Conservation (phyloP, 2,113 vertebrate species). For the Apistogramma diplotaenia region DNA sequence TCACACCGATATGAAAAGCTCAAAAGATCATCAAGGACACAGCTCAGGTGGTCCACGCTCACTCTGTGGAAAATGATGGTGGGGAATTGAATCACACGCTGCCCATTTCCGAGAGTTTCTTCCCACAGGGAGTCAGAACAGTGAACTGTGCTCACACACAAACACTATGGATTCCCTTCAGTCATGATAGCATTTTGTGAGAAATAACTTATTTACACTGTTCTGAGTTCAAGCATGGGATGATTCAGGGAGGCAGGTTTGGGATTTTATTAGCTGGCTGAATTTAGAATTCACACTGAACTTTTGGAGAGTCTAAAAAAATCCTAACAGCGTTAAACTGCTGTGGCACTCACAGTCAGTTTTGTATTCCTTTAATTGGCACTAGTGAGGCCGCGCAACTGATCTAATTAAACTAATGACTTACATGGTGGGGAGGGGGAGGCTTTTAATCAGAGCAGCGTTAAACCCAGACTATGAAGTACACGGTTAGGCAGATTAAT, state of each 20-base stretch:
- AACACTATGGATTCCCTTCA: not conserved
- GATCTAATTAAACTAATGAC: constrained; percentile 62
- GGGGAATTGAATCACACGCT: constrained; percentile 16
- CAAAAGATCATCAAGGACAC: constrained; percentile 8
- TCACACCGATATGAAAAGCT: not conserved
- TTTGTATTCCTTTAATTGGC: constrained; percentile 50
- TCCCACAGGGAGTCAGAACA: constrained; percentile 13
- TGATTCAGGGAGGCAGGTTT: not conserved
- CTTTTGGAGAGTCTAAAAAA: not conserved
- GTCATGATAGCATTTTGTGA: not conserved
- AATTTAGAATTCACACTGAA: not conserved
- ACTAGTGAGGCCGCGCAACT: not conserved
- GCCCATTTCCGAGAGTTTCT: not conserved
- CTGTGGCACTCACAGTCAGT: not conserved
- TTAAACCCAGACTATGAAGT: constrained; percentile 45
- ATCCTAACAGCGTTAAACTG: not conserved
- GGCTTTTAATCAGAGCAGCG: constrained; percentile 32
- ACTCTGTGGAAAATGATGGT: constrained; percentile 21
- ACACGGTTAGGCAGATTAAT: constrained; percentile 59
- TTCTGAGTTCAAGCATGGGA: not conserved
- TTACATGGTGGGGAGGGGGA: constrained; percentile 4
- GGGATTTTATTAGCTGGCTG: not conserved
- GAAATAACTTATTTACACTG: not conserved
- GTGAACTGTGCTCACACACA: not conserved
- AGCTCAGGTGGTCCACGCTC: constrained; percentile 5